These are phyloP conservation scores for Subacronicta megacephala DNA, from an alignment of 2,888 invertebrate species.

Conservation along the genomic window DNA sequence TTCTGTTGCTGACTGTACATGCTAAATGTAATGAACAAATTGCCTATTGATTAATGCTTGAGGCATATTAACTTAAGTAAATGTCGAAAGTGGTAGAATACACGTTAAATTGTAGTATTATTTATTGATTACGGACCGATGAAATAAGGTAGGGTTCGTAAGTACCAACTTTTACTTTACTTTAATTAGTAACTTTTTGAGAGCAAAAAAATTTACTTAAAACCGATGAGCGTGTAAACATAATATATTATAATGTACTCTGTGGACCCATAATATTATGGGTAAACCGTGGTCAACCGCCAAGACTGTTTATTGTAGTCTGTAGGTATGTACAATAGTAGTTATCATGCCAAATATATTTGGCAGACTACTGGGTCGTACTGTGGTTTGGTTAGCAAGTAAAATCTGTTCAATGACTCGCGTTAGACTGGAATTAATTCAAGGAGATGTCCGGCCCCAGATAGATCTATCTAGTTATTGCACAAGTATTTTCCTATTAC, in stretches of 20 bases:
- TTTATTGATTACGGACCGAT: too few relatives aligned
- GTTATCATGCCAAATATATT: constrained; percentile 1
- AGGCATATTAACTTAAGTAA: constrained; percentile 2
- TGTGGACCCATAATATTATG: background rate
- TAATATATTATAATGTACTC: too few relatives aligned
- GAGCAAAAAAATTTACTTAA: too few relatives aligned
- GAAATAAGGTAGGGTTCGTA: too few relatives aligned
- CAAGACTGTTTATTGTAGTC: background rate
- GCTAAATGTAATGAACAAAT: constrained; percentile 18
- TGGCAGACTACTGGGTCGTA: background rate
- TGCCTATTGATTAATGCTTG: constrained; percentile 14
- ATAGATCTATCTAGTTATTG: constrained; percentile 10
- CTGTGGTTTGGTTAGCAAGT: background rate
- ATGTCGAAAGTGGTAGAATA: background rate
- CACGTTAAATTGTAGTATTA: background rate
- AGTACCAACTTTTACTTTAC: too few relatives aligned
- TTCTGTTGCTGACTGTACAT: too few relatives aligned
- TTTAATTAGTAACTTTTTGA: too few relatives aligned
- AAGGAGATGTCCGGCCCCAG: constrained; percentile 1
- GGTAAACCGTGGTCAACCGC: background rate
- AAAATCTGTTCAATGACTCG: constrained; percentile 3
- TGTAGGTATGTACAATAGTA: constrained; percentile 1
- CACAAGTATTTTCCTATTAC: constrained; percentile 37
- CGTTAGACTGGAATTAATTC: constrained; percentile 1
- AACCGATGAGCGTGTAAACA: too few relatives aligned